Percentiles rank a stretch among this genome's conserved stretches.
phyloP scores from a whole-genome alignment of 2,888 invertebrate genomes.

The Steinernema carpocapsae region DNA sequence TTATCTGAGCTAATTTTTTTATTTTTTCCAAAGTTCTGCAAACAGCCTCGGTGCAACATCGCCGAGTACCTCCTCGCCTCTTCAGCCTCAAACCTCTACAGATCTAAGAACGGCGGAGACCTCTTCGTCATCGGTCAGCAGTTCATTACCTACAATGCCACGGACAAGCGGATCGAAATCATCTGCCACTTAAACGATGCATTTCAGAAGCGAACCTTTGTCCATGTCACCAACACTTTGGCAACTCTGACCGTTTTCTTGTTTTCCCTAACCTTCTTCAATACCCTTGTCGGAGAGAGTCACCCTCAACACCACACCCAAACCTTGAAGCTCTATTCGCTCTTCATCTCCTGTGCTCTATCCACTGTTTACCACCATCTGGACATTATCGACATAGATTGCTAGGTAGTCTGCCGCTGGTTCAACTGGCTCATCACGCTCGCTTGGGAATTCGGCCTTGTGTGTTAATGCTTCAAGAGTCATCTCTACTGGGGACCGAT shows the following conservation, averaged over 20 bases:
- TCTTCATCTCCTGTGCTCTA: too few relatives aligned
- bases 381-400: not conserved
- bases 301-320: conserved; percentile 8
- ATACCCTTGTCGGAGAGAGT: conserved; percentile 48
- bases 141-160: not conserved
- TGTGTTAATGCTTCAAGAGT: not conserved
- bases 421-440: conserved; percentile 12
- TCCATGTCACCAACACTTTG: conserved; percentile 20
- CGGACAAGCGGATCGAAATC: not conserved
- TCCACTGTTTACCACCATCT: conserved; percentile 1
- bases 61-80: not conserved
- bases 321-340: not conserved
- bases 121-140: not conserved
- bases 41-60: not conserved
- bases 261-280: conserved; percentile 51
- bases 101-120: not conserved
- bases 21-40: conserved; percentile 1
- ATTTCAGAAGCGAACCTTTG: conserved; percentile 7
- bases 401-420: not conserved
- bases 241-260: conserved; percentile 48
- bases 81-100: not conserved
- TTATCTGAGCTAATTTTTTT: not conserved
- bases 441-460: not conserved
- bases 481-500: conserved; percentile 15
- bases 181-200: not conserved